Evolutionary conservation across 2,888 invertebrate genomes (phyloP), one percentile per base, ranked within the genome.

Genomic region (Sinotaia quadrata): DNA sequence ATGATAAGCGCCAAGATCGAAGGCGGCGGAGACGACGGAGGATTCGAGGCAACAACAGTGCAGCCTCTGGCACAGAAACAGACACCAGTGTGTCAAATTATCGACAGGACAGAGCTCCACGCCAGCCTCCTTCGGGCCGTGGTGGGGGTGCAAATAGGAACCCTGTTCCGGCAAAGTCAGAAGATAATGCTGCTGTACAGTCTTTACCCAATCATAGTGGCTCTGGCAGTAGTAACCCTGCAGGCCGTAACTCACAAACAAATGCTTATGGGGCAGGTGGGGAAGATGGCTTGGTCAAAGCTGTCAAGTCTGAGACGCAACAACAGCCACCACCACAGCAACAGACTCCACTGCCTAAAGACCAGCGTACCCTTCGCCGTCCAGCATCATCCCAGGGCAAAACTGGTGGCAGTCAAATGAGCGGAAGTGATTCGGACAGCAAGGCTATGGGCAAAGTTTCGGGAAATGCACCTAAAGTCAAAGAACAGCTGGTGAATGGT

Each of bases 31-130:
- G 82, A 21, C 57, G 78, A 27, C 74, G 75, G 52, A 68, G 80
- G n/a, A 74, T 75, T n/a, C 75, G 81, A 21, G 82, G 83, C 18
- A 84, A 79, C 65, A 79, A 80, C 34, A 75, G 81, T 58, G 80
- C 80, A 34, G 81, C 83, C 5, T 83, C 83, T 7, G 84, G 84
- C 27, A 82, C 84, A 29, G 84, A 84, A 71, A 84, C 84, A 0
- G 84, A 84, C 72, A 81, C 79, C 41, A 82, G 83, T 75, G 79
- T 82, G 8, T 81, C 83, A 29, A 83, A 80, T 68, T 81, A 80
- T 63, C 73, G 78, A 18, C 70, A 75, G 41, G 63, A 69, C 5
- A 63, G 62, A 27, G 41, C 51, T 24, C 44, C 72, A 10, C 37
- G 65, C 12, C 65, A 41, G 34, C 27, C 24, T 8, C 33, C 37